A percentile compares a stretch with the other conserved stretches of the same genome.
Conservation (phyloP, 2,113 vertebrate genomes). For the Clarias macrocephalus region DNA sequence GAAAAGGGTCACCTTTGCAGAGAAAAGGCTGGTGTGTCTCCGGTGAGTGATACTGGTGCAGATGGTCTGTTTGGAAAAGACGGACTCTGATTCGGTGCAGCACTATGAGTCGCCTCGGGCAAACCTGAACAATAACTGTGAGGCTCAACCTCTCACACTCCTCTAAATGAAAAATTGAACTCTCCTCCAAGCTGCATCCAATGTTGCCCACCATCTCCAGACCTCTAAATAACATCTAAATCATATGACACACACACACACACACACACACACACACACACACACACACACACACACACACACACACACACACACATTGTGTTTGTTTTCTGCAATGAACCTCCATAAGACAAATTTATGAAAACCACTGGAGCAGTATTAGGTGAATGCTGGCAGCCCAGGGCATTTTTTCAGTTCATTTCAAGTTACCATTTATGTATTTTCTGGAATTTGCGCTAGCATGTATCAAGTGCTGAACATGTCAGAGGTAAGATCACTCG, state of each 20-base stretch:
- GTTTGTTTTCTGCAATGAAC: neutral
- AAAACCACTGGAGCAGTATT: neutral
- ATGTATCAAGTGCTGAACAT: neutral
- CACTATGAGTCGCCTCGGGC: constrained; percentile 47
- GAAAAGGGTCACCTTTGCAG: constrained; percentile 51
- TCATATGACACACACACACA: constrained; percentile 40
- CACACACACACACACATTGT: constrained; percentile 22
- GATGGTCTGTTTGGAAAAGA: constrained; percentile 39
- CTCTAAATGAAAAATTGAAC: constrained; percentile 59
- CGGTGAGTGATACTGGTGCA: constrained; percentile 32
- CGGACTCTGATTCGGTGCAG: neutral
- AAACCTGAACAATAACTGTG: constrained; percentile 54
- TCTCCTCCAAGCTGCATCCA: constrained; percentile 40
- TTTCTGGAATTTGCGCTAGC: neutral
- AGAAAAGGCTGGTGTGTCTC: constrained; percentile 38
- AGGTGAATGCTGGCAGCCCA: neutral
- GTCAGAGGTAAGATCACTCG: neutral
- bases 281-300: constrained; percentile 36
- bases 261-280: constrained; percentile 35
- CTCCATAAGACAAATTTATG: neutral
- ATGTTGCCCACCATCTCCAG: constrained; percentile 45
- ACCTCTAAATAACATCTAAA: constrained; percentile 40
- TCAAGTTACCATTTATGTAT: neutral
- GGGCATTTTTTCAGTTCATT: neutral
- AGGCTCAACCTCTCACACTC: constrained; percentile 44